These are phyloP conservation scores for Temnothorax nylanderi DNA, from an alignment of 1,140 invertebrate genomes.

Conservation along the genomic window DNA sequence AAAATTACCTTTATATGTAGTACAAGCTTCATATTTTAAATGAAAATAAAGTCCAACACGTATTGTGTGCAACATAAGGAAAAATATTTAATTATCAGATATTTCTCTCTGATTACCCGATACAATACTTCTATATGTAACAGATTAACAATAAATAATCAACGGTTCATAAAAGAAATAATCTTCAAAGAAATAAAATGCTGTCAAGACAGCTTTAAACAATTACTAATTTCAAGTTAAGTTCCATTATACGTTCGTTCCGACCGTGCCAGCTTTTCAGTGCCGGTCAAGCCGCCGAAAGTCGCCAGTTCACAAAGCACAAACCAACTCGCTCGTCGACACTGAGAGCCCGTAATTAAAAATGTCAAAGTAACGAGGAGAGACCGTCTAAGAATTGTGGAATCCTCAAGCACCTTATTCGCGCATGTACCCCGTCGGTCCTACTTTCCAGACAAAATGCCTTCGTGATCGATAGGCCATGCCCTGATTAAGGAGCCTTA, in stretches of 20 bases:
- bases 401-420: conserved; percentile 60
- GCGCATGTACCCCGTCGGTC: conserved; percentile 37
- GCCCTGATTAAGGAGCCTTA: conserved; percentile 21
- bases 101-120: background rate
- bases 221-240: conserved; percentile 71
- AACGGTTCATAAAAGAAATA: background rate
- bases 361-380: conserved; percentile 70
- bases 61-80: background rate
- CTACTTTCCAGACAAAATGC: conserved; percentile 36
- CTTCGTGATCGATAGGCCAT: conserved; percentile 41
- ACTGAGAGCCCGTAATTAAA: conserved; percentile 75
- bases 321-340: conserved; percentile 66
- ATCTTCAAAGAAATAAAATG: conserved; percentile 28
- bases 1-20: background rate
- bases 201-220: conserved; percentile 24
- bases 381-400: conserved; percentile 61
- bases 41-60: background rate
- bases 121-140: background rate
- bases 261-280: conserved; percentile 65
- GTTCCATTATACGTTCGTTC: conserved; percentile 41
- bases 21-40: background rate
- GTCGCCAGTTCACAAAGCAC: conserved; percentile 67
- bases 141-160: background rate
- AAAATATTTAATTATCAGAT: background rate
- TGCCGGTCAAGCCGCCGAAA: conserved; percentile 67